Conservation (phyloP, 2,888 invertebrate species). For the Xestia c-nigrum region DNA sequence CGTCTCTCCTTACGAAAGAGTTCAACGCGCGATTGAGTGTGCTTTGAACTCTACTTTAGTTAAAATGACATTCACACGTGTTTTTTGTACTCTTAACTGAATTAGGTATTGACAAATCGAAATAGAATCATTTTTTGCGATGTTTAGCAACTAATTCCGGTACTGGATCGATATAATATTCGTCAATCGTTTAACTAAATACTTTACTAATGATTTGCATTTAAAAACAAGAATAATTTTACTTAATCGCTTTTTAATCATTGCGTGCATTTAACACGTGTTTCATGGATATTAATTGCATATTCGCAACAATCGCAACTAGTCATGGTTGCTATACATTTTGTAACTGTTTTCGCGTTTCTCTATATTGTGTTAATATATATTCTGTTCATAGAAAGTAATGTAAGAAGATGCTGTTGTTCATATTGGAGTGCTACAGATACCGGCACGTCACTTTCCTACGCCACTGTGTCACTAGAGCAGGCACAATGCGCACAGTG, state of each 20-base stretch:
- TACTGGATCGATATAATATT: not conserved
- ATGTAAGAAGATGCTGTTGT: conserved; percentile 16
- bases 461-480: conserved; percentile 65
- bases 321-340: not conserved
- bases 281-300: conserved; percentile 1
- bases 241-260: conserved; percentile 11
- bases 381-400: not conserved
- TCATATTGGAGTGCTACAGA: conserved; percentile 15
- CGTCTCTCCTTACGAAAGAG: conserved; percentile 71
- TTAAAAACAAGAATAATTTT: not conserved
- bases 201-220: not conserved
- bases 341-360: not conserved
- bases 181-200: not conserved
- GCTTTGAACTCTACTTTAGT: conserved; percentile 29
- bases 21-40: conserved; percentile 77
- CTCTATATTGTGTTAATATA: not conserved
- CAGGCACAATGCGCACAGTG: conserved; percentile 53
- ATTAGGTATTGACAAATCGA: not conserved
- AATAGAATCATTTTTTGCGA: not conserved
- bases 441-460: conserved; percentile 28
- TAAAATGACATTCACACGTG: conserved; percentile 4
- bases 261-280: not conserved
- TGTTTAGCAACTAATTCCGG: not conserved
- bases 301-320: not conserved
- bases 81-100: not conserved